Conservation (phyloP, 2,888 invertebrate genomes). For the Spodoptera littoralis region DNA sequence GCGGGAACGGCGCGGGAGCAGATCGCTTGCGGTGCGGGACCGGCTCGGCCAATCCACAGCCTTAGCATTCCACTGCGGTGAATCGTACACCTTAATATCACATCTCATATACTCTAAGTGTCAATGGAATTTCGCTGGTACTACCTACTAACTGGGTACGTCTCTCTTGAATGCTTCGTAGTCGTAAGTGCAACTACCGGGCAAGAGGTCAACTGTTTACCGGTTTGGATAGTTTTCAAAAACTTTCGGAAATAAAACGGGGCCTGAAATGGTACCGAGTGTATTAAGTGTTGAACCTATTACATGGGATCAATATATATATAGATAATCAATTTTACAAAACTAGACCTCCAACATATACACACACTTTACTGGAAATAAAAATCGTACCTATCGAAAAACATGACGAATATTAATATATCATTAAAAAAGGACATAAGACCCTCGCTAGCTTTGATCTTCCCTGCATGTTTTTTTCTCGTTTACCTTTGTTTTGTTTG, state of each 20-base stretch:
- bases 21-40: slow-evolving; percentile 74
- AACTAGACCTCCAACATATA: too few species aligned
- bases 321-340: too few species aligned
- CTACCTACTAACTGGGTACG: slow-evolving; percentile 6
- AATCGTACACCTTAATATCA: slow-evolving; percentile 52
- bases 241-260: too few species aligned
- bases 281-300: too few species aligned
- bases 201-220: too few species aligned
- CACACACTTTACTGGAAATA: too few species aligned
- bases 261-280: too few species aligned
- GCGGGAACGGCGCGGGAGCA: slow-evolving; percentile 72
- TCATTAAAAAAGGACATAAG: slow-evolving; percentile 32
- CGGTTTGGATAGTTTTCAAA: too few species aligned
- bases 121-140: slow-evolving; percentile 48
- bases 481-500: slow-evolving; percentile 43
- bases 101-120: slow-evolving; percentile 34
- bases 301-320: too few species aligned
- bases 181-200: too few species aligned
- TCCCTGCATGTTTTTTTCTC: slow-evolving; percentile 35
- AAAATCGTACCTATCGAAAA: too few species aligned
- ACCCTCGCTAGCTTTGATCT: slow-evolving; percentile 51
- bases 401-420: slow-evolving; percentile 14
- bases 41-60: slow-evolving; percentile 58
- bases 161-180: too few species aligned
- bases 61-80: slow-evolving; percentile 58